phyloP scores from a whole-genome alignment of 37 sponge, comb jelly and placozoan species.

The Spongia lamella region DNA sequence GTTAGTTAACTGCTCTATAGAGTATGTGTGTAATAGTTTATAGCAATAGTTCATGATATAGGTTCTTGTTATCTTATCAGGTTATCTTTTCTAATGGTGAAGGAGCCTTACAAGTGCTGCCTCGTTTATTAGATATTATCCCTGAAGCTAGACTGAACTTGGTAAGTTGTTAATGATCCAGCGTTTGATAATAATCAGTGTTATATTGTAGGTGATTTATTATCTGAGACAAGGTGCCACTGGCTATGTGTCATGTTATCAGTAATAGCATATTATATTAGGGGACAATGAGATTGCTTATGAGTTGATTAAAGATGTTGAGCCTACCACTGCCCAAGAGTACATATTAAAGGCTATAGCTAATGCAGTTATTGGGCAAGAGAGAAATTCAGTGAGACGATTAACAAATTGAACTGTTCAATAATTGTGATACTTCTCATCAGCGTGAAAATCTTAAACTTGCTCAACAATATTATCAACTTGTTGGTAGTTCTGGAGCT shows the following conservation, averaged over 20 bases:
- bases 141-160: slow-evolving; percentile 96
- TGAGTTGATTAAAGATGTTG: slow-evolving; percentile 87
- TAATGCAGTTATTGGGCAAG: slow-evolving; percentile 92
- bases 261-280: background rate
- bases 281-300: slow-evolving; percentile 91
- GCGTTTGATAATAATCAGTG: too few species aligned
- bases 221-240: slow-evolving; percentile 76
- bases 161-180: slow-evolving; percentile 25
- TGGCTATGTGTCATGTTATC: background rate
- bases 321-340: slow-evolving; percentile 93
- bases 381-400: slow-evolving; percentile 74
- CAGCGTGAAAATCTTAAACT: slow-evolving; percentile 87
- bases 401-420: too few species aligned
- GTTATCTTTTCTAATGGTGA: slow-evolving; percentile 97
- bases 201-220: slow-evolving; percentile 43
- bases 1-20: background rate
- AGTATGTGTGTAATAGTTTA: background rate
- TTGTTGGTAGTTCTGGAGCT: slow-evolving; percentile 95
- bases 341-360: slow-evolving; percentile 97
- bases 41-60: background rate
- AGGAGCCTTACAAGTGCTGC: slow-evolving; percentile 94
- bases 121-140: slow-evolving; percentile 88
- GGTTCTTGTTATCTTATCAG: slow-evolving; percentile 29
- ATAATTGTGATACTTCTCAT: background rate
- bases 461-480: slow-evolving; percentile 97